Evolutionary conservation across 2,888 invertebrate species (phyloP).

Genomic region (Anorthoa munda): DNA sequence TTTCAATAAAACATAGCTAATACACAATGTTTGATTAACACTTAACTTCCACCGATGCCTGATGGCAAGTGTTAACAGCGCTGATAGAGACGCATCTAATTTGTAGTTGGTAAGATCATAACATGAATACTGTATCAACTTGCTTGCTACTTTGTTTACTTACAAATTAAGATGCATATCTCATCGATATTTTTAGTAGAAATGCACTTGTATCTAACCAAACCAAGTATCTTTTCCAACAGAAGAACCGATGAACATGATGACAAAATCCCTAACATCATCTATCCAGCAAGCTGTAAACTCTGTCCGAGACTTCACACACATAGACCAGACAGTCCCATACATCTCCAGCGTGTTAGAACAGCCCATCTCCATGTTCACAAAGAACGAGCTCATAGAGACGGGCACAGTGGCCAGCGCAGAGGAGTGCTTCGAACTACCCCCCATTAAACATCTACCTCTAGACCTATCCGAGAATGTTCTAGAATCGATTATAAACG

Average conservation of each 20-base stretch:
- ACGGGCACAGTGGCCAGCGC: constrained; percentile 88
- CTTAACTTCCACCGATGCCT: background rate
- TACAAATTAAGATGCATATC: background rate
- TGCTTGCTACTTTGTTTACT: background rate
- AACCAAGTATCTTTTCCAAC: constrained; percentile 53
- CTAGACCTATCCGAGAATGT: constrained; percentile 85
- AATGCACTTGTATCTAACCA: background rate
- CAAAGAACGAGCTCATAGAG: constrained; percentile 79
- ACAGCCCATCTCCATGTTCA: constrained; percentile 83
- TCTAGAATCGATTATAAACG: constrained; percentile 85
- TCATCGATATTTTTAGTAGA: background rate
- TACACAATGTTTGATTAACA: background rate
- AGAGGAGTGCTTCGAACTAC: constrained; percentile 94
- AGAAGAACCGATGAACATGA: constrained; percentile 83
- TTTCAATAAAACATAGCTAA: too few species aligned
- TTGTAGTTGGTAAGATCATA: background rate
- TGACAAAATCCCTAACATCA: constrained; percentile 86
- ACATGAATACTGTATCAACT: background rate
- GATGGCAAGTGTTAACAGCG: background rate
- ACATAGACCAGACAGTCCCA: constrained; percentile 83
- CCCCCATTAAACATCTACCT: constrained; percentile 90
- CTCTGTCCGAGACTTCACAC: constrained; percentile 84
- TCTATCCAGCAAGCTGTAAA: constrained; percentile 87
- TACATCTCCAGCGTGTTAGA: constrained; percentile 86
- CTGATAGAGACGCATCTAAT: background rate